phyloP scores from a whole-genome alignment of 2,797 vertebrate genomes.

The Calcarius lapponicus region DNA sequence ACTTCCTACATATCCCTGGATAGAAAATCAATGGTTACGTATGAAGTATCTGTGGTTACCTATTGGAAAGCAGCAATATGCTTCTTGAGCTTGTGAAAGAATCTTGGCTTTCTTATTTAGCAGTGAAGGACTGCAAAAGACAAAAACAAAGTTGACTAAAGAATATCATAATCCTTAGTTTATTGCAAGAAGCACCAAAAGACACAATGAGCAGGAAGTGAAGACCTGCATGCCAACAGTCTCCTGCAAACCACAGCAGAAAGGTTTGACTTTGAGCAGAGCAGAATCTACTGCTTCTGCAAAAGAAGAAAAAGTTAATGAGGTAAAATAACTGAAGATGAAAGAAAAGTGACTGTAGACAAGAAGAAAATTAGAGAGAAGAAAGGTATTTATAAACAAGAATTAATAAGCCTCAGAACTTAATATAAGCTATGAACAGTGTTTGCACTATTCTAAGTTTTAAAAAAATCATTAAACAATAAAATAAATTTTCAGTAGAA shows the following conservation, averaged over 20 bases:
- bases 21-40: slow-evolving; percentile 69
- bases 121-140: not conserved
- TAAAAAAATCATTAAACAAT: not conserved
- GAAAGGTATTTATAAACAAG: not conserved
- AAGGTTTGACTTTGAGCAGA: slow-evolving; percentile 8
- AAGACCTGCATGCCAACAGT: not conserved
- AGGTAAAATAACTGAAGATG: not conserved
- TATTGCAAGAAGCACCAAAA: not conserved
- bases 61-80: slow-evolving; percentile 43
- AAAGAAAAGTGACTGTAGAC: not conserved
- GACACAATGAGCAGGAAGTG: not conserved
- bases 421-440: not conserved
- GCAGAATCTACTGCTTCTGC: not conserved
- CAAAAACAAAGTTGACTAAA: not conserved
- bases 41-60: slow-evolving; percentile 51
- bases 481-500: not conserved
- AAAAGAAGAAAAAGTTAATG: not conserved
- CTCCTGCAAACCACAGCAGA: not conserved
- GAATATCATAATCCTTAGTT: not conserved
- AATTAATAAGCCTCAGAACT: not conserved
- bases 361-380: not conserved
- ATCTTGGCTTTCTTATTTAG: slow-evolving; percentile 31
- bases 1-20: slow-evolving; percentile 58
- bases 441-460: not conserved
- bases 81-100: not conserved